Conservation (phyloP, 2,888 invertebrate species). For the Platycnemis pennipes region DNA sequence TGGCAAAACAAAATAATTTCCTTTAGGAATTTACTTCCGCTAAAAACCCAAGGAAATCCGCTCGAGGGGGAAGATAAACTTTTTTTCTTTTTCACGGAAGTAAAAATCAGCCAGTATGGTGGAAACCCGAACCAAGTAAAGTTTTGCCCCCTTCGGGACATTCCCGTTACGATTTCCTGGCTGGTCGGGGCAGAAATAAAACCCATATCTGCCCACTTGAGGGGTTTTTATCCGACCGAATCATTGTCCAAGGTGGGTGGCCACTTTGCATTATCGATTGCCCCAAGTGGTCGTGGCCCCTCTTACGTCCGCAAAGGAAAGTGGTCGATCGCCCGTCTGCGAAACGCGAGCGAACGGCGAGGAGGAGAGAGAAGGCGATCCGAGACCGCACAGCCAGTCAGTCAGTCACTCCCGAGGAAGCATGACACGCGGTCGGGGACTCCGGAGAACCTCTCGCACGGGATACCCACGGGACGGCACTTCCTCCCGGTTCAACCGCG, state of each 20-base stretch:
- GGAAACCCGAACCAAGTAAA: neutral
- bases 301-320: conserved; percentile 57
- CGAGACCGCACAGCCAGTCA: too few species aligned
- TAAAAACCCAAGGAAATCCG: neutral
- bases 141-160: neutral
- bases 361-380: neutral
- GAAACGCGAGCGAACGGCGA: neutral
- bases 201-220: neutral
- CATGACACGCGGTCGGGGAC: conserved; percentile 37
- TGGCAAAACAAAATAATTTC: neutral
- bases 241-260: conserved; percentile 50
- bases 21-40: neutral
- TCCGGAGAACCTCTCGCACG: neutral
- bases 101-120: neutral
- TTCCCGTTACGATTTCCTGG: neutral
- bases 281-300: neutral
- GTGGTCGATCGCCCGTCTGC: conserved; percentile 63
- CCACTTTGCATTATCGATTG: conserved; percentile 64
- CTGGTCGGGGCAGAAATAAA: neutral
- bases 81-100: neutral
- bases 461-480: neutral
- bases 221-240: conserved; percentile 60
- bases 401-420: conserved; percentile 60
- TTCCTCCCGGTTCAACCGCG: neutral
- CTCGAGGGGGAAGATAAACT: neutral